Evolutionary conservation across 2,797 vertebrate species (phyloP), one percentile per base, ranked within the genome.

Genomic region (Chaetophractus vellerosus): DNA sequence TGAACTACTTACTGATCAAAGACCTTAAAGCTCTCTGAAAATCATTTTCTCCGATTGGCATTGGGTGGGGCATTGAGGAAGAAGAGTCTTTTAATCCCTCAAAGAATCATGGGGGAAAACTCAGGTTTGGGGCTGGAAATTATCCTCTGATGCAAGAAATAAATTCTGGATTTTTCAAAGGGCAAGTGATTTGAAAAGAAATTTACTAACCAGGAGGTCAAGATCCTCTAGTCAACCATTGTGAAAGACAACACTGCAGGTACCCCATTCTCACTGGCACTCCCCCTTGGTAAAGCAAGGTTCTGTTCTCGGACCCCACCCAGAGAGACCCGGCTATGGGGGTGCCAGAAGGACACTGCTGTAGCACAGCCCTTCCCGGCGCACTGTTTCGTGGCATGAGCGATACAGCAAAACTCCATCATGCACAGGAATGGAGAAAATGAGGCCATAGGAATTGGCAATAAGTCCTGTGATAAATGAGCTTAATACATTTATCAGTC

Each of bases 61-160:
- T 55, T 19, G 31, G 33, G 11, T 45, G 14, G n/a, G n/a, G 4
- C 16, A 31, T n/a, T 6, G 23, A 92, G 36, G 23, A 79, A 61
- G 57, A 96, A 91, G 28, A 19, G 36, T 78, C 66, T 4, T 71
- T 82, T 91, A 57, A 74, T 11, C 15, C 78, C 88, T 81, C 71
- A 91, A 76, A 79, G 63, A 50, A 63, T 74, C 31, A 3, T 12
- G 23, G 6, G 45, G 48, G 15, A 69, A 76, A 81, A 36, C 59
- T 64, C 66, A 87, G 45, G 6, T 57, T 87, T 28, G 24, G 33
- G 89, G 2, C 31, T 55, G 89, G 83, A 95, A 91, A 84, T 68
- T 63, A 64, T 81, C 55, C 45, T 93, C 23, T 68, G 61, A 90
- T 28, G 71, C 59, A 96, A 90, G 45, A 95, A 91, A 66, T n/a